Evolutionary conservation across 2,113 vertebrate species (phyloP).

Genomic region (Colinus virginianus): DNA sequence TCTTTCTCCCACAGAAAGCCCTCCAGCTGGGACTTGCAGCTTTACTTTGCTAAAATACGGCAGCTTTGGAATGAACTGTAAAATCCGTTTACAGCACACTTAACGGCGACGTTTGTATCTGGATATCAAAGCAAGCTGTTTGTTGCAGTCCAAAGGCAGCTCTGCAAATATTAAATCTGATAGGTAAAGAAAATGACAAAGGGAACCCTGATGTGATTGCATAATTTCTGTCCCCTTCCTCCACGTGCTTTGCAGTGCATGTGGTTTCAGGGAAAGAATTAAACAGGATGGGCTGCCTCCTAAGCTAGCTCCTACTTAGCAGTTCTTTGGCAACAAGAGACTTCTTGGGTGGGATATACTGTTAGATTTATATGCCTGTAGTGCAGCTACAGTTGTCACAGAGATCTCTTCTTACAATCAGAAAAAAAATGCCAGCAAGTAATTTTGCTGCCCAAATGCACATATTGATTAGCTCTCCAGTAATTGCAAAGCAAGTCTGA

Average conservation of each 20-base stretch:
- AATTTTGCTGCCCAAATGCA: not conserved
- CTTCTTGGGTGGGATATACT: not conserved
- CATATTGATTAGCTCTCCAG: not conserved
- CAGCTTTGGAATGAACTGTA: not conserved
- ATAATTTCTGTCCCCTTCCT: not conserved
- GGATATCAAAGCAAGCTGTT: not conserved
- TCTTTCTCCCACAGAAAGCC: not conserved
- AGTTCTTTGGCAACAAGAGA: not conserved
- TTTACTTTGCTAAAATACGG: not conserved
- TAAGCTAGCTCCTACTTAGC: not conserved
- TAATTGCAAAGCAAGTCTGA: rapidly evolving
- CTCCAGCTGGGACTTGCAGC: not conserved
- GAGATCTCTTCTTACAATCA: not conserved
- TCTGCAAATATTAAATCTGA: not conserved
- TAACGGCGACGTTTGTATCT: not conserved
- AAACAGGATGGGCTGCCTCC: not conserved
- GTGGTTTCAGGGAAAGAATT: not conserved
- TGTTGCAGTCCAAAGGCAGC: not conserved
- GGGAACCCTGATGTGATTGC: not conserved
- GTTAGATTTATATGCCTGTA: not conserved
- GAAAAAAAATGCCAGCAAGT: not conserved
- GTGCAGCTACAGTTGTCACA: not conserved
- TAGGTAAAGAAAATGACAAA: not conserved
- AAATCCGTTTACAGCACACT: not conserved
- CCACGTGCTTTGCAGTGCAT: not conserved